A percentile compares a stretch with the other conserved stretches of the same genome.
Evolutionary conservation across 35 echinoderm and acorn worm genomes (phyloP).

Genomic region (Ophiothrix spiculata): DNA sequence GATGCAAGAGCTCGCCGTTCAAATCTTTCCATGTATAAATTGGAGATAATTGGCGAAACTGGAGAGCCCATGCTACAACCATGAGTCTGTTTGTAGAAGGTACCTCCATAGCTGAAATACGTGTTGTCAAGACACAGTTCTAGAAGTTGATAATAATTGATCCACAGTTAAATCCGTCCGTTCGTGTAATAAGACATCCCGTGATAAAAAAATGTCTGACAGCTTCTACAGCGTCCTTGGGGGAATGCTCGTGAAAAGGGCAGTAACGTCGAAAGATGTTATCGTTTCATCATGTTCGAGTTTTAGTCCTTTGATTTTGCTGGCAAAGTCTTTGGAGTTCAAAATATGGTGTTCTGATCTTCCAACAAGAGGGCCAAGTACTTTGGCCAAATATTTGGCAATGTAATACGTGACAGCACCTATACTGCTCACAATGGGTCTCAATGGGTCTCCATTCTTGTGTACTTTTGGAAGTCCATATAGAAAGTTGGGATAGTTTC

Average conservation of each 20-base stretch:
- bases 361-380: too few species aligned
- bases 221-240: background rate
- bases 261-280: background rate
- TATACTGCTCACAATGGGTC: too few species aligned
- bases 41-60: background rate
- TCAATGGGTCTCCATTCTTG: too few species aligned
- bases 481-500: too few species aligned
- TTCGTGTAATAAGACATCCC: background rate
- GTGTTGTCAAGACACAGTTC: background rate
- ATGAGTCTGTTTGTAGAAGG: background rate
- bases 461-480: too few species aligned
- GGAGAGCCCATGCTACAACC: background rate
- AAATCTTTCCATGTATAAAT: background rate
- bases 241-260: background rate
- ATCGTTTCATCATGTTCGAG: background rate
- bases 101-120: background rate
- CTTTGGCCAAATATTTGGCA: too few species aligned
- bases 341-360: too few species aligned
- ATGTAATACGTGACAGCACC: too few species aligned
- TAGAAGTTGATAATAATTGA: background rate
- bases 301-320: too few species aligned
- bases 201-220: background rate
- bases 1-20: background rate
- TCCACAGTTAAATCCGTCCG: background rate
- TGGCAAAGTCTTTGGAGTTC: too few species aligned